Evolutionary conservation across 2,797 vertebrate species (phyloP), one percentile per base, ranked within the genome.

Genomic region (Neosilurus hyrtlii): DNA sequence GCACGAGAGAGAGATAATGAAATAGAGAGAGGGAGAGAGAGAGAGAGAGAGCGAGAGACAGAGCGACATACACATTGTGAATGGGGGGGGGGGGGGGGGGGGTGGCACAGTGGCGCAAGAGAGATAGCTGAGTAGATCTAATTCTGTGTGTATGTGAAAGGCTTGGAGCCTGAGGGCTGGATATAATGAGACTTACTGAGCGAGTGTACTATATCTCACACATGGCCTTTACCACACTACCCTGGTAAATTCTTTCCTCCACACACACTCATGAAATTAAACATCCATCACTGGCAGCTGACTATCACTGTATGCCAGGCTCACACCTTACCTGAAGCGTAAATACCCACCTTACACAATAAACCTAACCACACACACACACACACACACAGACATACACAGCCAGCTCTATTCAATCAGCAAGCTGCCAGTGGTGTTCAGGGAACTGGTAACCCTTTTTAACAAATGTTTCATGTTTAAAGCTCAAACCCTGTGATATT

Each of bases 151-250:
- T 37, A n/a, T 54, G 79, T 77, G 74, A 80, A 84, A 83, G 83
- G 74, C 83, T 88, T 85, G 73, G 82, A 79, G 85, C 88, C 86
- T 65, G 63, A 87, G 88, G 88, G 85, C 75, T 86, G 79, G 83
- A 85, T 89, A 86, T 89, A 89, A 89, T 89, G 86, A 88, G 87
- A 82, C 84, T 89, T 86, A 90, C 52, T 59, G 86, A 67, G 70
- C 86, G 71, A 83, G 78, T 67, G 86, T 89, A 80, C 80, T 52
- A 83, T 83, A 87, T 37, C 78, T 82, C 83, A 83, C 80, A 84
- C 80, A 87, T 76, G 66, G 71, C 82, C 65, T 78, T 80, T 77
- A 71, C 59, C n/a, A 77, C 72, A 84, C 61, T 51, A 57, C 66
- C 62, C 62, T 81, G 62, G 57, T 84, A 87, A 81, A 71, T 63